Percentiles rank a stretch among this genome's conserved stretches.
Evolutionary conservation across 1,140 invertebrate genomes (phyloP).

Genomic region (Habropoda laboriosa): DNA sequence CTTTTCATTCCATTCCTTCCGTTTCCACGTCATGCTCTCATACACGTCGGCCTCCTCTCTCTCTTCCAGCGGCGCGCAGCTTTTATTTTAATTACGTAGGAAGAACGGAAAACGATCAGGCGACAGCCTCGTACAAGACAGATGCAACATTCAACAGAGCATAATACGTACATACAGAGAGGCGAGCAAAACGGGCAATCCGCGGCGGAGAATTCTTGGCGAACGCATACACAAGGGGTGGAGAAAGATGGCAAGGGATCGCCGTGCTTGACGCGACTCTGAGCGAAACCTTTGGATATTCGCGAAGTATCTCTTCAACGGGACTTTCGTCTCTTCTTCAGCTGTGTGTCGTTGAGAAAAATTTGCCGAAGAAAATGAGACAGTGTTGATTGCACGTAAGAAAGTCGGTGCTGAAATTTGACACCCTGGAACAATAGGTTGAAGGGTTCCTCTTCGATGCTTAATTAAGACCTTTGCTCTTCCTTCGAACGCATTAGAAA

Average conservation of each 20-base stretch:
- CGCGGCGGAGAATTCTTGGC: background rate
- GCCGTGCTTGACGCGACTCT: background rate
- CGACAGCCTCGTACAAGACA: slow-evolving; percentile 60
- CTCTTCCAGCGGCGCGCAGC: background rate
- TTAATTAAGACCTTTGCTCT: background rate
- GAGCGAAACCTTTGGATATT: slow-evolving; percentile 4
- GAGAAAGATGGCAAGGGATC: background rate
- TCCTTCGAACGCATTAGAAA: slow-evolving; percentile 5
- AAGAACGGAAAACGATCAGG: slow-evolving; percentile 70
- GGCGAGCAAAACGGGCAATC: slow-evolving; percentile 41
- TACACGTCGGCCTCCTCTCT: too few relatives aligned
- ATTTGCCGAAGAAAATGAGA: background rate
- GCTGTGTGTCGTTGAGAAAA: too few relatives aligned
- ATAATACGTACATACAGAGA: slow-evolving; percentile 43
- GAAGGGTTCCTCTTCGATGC: background rate
- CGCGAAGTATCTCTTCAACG: background rate
- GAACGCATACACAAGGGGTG: background rate
- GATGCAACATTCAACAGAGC: slow-evolving; percentile 64
- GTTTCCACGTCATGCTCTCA: slow-evolving; percentile 21
- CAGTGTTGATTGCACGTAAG: too few relatives aligned
- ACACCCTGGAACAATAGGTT: background rate
- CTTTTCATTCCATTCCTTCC: background rate
- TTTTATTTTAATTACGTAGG: slow-evolving; percentile 65
- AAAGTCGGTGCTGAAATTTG: background rate
- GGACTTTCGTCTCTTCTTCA: too few relatives aligned